phyloP scores from a whole-genome alignment of 2,113 vertebrate species.

The Sylvilagus bachmani region DNA sequence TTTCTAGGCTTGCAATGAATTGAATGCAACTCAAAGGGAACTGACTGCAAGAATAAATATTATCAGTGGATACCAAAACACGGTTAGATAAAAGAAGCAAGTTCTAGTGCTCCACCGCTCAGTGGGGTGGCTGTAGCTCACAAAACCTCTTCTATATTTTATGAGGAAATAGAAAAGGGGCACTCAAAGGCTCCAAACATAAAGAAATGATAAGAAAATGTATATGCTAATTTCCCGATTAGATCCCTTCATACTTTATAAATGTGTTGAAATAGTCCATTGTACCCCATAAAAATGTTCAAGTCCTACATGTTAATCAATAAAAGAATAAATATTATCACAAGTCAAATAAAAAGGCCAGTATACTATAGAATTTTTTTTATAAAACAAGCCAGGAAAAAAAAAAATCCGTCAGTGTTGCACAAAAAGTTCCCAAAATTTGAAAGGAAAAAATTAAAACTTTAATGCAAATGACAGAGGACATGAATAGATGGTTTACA shows the following conservation, averaged over 20 bases:
- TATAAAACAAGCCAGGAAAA: slow-evolving; percentile 34
- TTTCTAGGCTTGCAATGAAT: slow-evolving; percentile 16
- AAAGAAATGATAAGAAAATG: too few relatives aligned
- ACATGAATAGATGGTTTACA: slow-evolving; percentile 16
- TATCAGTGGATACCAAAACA: neutral
- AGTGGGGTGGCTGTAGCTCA: too few relatives aligned
- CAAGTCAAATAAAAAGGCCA: slow-evolving; percentile 48
- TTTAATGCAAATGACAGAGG: slow-evolving; percentile 34
- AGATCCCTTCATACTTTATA: too few relatives aligned
- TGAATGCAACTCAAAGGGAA: neutral
- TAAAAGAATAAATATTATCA: slow-evolving; percentile 38
- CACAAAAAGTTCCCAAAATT: slow-evolving; percentile 58
- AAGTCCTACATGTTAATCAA: too few relatives aligned
- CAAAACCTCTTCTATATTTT: too few relatives aligned
- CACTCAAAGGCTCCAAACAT: too few relatives aligned
- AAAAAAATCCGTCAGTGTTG: neutral
- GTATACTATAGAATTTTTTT: neutral
- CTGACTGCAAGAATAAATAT: slow-evolving; percentile 49
- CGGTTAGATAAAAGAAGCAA: too few relatives aligned
- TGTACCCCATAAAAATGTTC: too few relatives aligned
- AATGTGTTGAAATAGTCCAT: too few relatives aligned
- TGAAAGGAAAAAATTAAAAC: slow-evolving; percentile 35
- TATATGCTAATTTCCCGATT: too few relatives aligned
- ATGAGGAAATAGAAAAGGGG: too few relatives aligned
- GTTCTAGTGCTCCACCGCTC: too few relatives aligned